These are phyloP conservation scores for Pelmatolapia mariae DNA, from an alignment of 2,113 vertebrate species.

Conservation along the genomic window DNA sequence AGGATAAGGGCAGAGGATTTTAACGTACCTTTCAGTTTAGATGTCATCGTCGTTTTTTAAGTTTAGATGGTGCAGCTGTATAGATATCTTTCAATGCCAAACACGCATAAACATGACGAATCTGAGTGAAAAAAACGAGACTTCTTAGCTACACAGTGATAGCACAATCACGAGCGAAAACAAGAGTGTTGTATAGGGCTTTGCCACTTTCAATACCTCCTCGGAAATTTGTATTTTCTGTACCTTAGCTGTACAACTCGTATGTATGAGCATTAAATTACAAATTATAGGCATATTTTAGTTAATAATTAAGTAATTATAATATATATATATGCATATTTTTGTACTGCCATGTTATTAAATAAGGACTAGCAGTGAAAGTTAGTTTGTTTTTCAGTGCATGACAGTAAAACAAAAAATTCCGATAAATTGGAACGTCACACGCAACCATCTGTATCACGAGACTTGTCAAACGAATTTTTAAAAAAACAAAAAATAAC, in stretches of 20 bases:
- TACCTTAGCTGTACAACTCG: neutral
- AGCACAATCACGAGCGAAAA: neutral
- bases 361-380: neutral
- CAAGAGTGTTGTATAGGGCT: fast-evolving
- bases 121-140: neutral
- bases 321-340: neutral
- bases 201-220: neutral
- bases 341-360: neutral
- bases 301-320: neutral
- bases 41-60: slow-evolving; percentile 44
- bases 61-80: neutral
- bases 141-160: neutral
- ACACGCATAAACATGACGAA: neutral
- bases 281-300: neutral
- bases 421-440: fast-evolving
- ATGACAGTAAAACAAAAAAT: fast-evolving
- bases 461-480: neutral
- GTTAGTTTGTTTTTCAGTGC: fast-evolving
- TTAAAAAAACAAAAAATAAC: fast-evolving
- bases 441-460: neutral
- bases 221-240: neutral
- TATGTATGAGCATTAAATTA: neutral
- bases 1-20: neutral
- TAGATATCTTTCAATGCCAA: neutral
- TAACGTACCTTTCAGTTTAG: slow-evolving; percentile 62